A percentile compares a stretch with the other conserved stretches of the same genome.
Evolutionary conservation across 2,113 vertebrate species (phyloP).

Genomic region (Paraplagusia blochii): DNA sequence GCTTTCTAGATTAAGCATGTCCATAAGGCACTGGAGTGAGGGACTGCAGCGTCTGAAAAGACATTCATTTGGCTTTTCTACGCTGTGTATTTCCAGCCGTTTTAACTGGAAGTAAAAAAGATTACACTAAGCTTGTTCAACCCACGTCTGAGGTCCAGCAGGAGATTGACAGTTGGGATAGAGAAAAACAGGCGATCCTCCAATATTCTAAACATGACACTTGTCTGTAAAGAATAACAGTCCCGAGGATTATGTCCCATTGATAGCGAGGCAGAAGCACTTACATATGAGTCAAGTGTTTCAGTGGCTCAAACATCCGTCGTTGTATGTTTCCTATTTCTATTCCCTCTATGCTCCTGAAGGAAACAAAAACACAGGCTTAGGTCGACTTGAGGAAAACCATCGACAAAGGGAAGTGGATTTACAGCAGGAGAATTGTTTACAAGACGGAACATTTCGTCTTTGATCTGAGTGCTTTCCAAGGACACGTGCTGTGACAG

Average conservation of each 20-base stretch:
- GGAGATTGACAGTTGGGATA: conserved; percentile 1
- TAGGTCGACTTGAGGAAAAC: not conserved
- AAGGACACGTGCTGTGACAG: not conserved
- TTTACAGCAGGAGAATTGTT: not conserved
- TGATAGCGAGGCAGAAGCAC: conserved; percentile 47
- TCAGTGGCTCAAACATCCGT: conserved; percentile 89
- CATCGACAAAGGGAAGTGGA: not conserved
- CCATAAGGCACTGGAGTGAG: not conserved
- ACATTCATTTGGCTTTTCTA: not conserved
- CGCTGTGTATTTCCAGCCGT: not conserved
- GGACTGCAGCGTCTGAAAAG: not conserved
- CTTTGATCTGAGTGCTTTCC: not conserved
- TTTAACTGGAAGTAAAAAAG: conserved; percentile 16
- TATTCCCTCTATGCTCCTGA: conserved; percentile 91
- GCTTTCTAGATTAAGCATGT: not conserved
- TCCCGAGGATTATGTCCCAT: not conserved
- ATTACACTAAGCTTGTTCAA: conserved; percentile 20
- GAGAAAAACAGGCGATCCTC: not conserved
- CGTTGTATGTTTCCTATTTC: conserved; percentile 92
- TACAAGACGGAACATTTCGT: not conserved
- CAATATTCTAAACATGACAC: no score
- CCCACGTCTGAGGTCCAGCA: conserved; percentile 18
- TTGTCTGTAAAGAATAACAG: not conserved
- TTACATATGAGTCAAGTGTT: conserved; percentile 94
- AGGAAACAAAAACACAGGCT: conserved; percentile 36